These are phyloP conservation scores for Blomia tropicalis DNA, from an alignment of 2,888 invertebrate genomes.

Conservation along the genomic window DNA sequence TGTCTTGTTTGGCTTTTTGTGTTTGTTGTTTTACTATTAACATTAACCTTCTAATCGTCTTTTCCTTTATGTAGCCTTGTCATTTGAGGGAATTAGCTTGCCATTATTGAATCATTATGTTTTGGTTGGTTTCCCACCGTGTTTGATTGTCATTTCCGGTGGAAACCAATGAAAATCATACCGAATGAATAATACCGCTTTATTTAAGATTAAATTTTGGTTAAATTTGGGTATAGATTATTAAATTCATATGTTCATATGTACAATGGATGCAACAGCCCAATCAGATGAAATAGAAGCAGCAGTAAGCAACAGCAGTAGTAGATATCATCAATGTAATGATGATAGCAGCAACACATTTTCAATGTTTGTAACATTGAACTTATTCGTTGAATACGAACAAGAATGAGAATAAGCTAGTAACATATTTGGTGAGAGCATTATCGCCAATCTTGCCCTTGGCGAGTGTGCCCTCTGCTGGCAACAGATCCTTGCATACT, in stretches of 20 bases:
- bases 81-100: background rate
- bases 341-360: background rate
- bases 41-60: no score
- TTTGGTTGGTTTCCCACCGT: background rate
- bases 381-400: conserved; percentile 12
- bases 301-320: conserved; percentile 5
- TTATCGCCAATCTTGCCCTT: conserved; percentile 23
- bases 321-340: background rate
- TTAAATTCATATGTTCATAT: background rate
- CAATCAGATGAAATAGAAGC: background rate
- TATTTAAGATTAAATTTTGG: background rate
- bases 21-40: no score
- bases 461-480: conserved; percentile 5
- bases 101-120: background rate
- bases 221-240: background rate
- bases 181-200: background rate
- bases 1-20: no score
- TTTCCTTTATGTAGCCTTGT: background rate
- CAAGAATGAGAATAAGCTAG: conserved; percentile 20
- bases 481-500: conserved; percentile 5
- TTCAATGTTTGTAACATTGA: no score
- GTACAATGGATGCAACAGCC: conserved; percentile 9
- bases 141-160: background rate
- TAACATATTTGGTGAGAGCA: conserved; percentile 23
- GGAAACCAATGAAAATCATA: no score